Conservation (phyloP, 2,888 invertebrate genomes). For the Leucania comma region DNA sequence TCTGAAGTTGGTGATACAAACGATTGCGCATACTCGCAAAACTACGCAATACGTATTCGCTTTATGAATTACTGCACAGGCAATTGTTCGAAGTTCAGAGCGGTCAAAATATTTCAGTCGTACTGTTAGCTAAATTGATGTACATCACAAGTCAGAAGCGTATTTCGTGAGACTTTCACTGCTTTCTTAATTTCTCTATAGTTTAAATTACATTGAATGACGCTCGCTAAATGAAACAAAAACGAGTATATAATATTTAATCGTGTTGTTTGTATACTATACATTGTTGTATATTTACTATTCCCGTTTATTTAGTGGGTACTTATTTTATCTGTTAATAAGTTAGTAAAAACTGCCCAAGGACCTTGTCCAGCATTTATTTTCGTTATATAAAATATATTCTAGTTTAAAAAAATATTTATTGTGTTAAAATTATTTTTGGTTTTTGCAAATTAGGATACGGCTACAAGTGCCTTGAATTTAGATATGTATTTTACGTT, state of each 20-base stretch:
- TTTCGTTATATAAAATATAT: constrained; percentile 20
- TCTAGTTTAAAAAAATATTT: constrained; percentile 14
- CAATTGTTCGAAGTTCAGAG: too few relatives aligned
- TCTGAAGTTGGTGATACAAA: too few relatives aligned
- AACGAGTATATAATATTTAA: constrained; percentile 9
- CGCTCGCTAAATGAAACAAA: background rate
- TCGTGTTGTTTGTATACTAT: constrained; percentile 21
- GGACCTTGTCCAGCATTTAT: constrained; percentile 34
- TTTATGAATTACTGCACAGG: too few relatives aligned
- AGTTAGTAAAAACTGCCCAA: constrained; percentile 29
- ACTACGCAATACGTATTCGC: too few relatives aligned
- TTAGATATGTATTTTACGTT: background rate
- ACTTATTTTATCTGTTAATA: constrained; percentile 49
- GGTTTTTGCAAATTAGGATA: background rate
- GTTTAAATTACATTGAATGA: background rate
- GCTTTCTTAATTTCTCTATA: background rate
- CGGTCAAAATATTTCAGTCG: too few relatives aligned
- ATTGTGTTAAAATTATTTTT: constrained; percentile 27
- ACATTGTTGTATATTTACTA: constrained; percentile 26
- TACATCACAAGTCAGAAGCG: background rate
- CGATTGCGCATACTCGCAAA: too few relatives aligned
- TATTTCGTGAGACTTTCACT: background rate
- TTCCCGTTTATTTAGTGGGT: constrained; percentile 34
- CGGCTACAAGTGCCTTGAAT: constrained; percentile 23
- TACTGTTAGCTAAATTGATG: background rate